Evolutionary conservation across 2,113 vertebrate species (phyloP).

Genomic region (Poecilia latipinna): DNA sequence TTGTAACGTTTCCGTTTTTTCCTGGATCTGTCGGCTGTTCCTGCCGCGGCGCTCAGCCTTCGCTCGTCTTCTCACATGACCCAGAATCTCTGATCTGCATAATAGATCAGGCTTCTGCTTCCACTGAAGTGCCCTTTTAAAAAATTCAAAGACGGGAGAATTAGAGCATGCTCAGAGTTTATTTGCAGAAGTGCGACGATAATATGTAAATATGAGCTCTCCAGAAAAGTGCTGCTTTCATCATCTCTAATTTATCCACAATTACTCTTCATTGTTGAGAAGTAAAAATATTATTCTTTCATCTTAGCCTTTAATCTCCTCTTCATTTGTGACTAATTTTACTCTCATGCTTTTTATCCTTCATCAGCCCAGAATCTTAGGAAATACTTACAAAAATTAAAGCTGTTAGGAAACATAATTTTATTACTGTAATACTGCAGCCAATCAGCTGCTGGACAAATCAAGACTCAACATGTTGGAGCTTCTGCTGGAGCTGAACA

Average conservation of each 20-base stretch:
- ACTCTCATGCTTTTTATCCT: neutral
- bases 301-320: neutral
- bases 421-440: too few species aligned
- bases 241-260: constrained; percentile 49
- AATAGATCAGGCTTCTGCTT: constrained; percentile 39
- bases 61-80: constrained; percentile 5
- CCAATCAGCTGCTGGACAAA: too few species aligned
- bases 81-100: constrained; percentile 35
- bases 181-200: constrained; percentile 43
- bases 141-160: constrained; percentile 37
- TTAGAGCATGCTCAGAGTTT: constrained; percentile 49
- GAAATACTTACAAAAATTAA: neutral
- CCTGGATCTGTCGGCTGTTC: neutral
- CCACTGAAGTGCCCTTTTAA: constrained; percentile 40
- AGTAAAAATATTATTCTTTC: constrained; percentile 11
- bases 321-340: neutral
- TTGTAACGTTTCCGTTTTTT: too few species aligned
- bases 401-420: neutral
- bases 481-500: too few species aligned
- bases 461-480: too few species aligned
- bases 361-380: neutral
- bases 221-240: constrained; percentile 41
- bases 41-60: neutral
- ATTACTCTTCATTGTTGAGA: constrained; percentile 28
- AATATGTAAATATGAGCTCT: constrained; percentile 50